These are phyloP conservation scores for Porites evermanni DNA, from an alignment of 92 coral and sea anemone species.

Conservation along the genomic window DNA sequence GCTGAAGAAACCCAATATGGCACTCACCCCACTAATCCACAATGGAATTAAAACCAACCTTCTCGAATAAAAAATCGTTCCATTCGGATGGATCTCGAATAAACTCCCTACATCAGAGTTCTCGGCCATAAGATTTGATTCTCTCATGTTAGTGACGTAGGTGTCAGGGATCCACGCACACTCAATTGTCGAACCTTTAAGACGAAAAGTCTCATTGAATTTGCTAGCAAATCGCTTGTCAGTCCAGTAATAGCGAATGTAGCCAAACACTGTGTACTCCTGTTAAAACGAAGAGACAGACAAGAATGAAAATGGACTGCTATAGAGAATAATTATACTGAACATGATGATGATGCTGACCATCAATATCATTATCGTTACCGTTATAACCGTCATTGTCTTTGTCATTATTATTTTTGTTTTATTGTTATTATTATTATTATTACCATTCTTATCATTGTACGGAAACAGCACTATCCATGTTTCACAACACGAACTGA, in stretches of 20 bases:
- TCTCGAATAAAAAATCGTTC: constrained; percentile 67
- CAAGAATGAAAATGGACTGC: too few relatives aligned
- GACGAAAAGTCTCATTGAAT: constrained; percentile 41
- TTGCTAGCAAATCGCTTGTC: constrained; percentile 71
- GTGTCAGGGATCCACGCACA: constrained; percentile 83
- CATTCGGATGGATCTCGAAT: constrained; percentile 50
- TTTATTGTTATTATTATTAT: too few relatives aligned
- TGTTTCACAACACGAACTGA: too few relatives aligned
- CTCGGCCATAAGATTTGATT: constrained; percentile 60
- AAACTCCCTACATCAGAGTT: constrained; percentile 73
- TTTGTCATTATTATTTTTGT: too few relatives aligned
- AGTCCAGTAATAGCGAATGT: constrained; percentile 75
- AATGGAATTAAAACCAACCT: constrained; percentile 39
- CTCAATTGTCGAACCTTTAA: constrained; percentile 75
- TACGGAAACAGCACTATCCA: too few relatives aligned
- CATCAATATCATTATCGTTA: too few relatives aligned
- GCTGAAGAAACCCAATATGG: neutral
- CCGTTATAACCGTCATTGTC: too few relatives aligned
- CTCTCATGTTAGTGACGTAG: constrained; percentile 74
- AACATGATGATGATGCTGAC: too few relatives aligned
- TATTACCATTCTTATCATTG: too few relatives aligned
- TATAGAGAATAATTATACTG: too few relatives aligned
- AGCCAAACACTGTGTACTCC: constrained; percentile 80
- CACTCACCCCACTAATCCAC: too few relatives aligned
- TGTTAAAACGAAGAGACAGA: neutral